These are phyloP conservation scores for Entomobrya proxima DNA, from an alignment of 2,888 invertebrate species.

Conservation along the genomic window DNA sequence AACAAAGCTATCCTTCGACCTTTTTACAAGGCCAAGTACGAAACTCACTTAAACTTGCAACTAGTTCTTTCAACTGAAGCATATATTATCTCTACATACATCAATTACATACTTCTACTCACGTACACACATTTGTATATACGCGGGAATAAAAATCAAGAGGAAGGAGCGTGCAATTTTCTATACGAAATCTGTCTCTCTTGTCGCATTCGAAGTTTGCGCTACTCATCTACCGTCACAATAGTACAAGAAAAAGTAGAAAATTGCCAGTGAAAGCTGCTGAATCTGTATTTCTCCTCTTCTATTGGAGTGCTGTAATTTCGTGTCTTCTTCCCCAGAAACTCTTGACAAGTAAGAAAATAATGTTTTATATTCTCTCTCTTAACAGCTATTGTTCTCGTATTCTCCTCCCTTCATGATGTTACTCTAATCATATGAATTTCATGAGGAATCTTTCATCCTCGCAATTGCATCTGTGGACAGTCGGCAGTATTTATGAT, in stretches of 20 bases:
- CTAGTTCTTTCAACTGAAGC: background rate
- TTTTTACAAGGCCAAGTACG: background rate
- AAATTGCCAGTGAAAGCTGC: background rate
- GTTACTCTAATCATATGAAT: background rate
- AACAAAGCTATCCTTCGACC: background rate
- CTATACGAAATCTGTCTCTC: background rate
- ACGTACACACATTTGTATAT: too few relatives aligned
- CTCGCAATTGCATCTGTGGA: background rate
- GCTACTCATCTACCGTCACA: background rate
- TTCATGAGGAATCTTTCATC: background rate
- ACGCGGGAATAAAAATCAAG: too few relatives aligned
- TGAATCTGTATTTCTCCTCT: background rate
- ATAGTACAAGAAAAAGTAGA: background rate
- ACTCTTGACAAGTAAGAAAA: constrained; percentile 3
- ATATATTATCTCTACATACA: background rate
- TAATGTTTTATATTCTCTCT: background rate
- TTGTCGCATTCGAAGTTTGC: background rate
- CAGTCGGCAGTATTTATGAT: background rate
- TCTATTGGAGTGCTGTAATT: background rate
- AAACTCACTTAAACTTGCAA: background rate
- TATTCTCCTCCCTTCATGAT: background rate
- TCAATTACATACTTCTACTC: background rate
- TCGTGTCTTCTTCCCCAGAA: background rate
- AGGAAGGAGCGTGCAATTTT: background rate
- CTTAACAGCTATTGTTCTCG: constrained; percentile 1